phyloP scores from a whole-genome alignment of 2,113 vertebrate genomes.

The Hydrochoerus hydrochaeris region DNA sequence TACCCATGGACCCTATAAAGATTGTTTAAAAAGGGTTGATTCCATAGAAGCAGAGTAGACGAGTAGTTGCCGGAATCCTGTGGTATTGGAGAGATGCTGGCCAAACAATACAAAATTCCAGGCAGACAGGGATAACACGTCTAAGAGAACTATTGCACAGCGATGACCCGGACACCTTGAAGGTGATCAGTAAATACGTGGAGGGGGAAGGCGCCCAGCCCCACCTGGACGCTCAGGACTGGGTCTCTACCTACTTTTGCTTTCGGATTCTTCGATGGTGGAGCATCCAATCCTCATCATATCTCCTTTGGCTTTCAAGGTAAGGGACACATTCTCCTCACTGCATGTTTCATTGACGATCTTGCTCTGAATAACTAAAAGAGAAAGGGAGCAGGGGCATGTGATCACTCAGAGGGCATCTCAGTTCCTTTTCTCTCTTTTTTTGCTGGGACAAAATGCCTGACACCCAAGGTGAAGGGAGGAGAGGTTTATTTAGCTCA shows the following conservation, averaged over 20 bases:
- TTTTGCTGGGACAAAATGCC: not conserved
- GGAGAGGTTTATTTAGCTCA: not conserved
- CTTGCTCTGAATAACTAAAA: constrained; percentile 68
- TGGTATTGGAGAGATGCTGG: not conserved
- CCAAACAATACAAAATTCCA: not conserved
- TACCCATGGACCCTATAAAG: not conserved
- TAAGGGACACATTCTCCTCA: not conserved
- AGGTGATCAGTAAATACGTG: not conserved
- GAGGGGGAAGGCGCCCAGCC: rapidly evolving
- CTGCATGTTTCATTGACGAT: constrained; percentile 48
- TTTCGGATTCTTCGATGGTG: not conserved
- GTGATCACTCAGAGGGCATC: not conserved
- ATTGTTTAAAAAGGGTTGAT: not conserved
- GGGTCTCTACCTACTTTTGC: constrained; percentile 55
- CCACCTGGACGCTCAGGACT: not conserved
- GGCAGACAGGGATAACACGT: not conserved
- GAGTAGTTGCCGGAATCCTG: not conserved
- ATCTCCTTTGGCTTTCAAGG: constrained; percentile 66
- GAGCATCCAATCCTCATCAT: constrained; percentile 45
- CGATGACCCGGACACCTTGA: not conserved
- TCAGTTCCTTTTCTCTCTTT: not conserved
- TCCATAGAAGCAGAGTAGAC: not conserved
- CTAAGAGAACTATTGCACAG: not conserved
- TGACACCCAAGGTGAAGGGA: not conserved
- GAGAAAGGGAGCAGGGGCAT: not conserved